A percentile compares a stretch with the other conserved stretches of the same genome.
These are phyloP conservation scores for Hiodon tergisus DNA, from an alignment of 2,113 vertebrate species.

Conservation along the genomic window DNA sequence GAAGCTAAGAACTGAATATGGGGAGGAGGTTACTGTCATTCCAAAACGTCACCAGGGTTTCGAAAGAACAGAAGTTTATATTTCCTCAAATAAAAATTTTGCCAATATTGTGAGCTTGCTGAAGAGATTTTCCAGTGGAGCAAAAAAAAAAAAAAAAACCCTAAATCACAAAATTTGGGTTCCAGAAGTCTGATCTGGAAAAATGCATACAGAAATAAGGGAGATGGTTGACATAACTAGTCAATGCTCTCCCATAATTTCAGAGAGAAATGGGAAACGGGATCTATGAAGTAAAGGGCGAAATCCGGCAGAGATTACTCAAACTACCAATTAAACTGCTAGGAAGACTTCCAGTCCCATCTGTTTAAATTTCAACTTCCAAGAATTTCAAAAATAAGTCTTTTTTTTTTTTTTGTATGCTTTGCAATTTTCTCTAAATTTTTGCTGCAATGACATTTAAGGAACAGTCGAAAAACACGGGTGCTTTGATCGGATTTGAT, in stretches of 20 bases:
- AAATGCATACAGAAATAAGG: too few relatives aligned
- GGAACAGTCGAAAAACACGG: not conserved
- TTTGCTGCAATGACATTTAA: not conserved
- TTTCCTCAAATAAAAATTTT: too few relatives aligned
- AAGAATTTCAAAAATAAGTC: not conserved
- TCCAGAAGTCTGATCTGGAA: not conserved
- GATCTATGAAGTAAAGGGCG: not conserved
- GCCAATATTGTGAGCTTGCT: too few relatives aligned
- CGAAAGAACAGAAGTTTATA: too few relatives aligned
- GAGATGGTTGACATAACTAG: not conserved
- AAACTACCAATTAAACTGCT: constrained; percentile 25
- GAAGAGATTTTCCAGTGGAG: too few relatives aligned
- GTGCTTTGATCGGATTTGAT: not conserved
- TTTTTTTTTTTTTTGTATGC: constrained; percentile 9
- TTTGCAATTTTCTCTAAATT: not conserved
- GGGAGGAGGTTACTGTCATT: too few relatives aligned
- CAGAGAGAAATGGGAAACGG: constrained; percentile 12
- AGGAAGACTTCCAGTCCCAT: constrained; percentile 5
- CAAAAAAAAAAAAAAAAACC: too few relatives aligned
- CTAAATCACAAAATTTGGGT: not conserved
- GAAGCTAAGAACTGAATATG: too few relatives aligned
- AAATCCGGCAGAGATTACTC: constrained; percentile 21
- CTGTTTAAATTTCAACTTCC: constrained; percentile 1
- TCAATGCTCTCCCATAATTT: not conserved
- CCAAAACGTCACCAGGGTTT: too few relatives aligned